These are phyloP conservation scores for Zaprionus obscuricornis DNA, from an alignment of 2,888 invertebrate genomes.

Conservation along the genomic window DNA sequence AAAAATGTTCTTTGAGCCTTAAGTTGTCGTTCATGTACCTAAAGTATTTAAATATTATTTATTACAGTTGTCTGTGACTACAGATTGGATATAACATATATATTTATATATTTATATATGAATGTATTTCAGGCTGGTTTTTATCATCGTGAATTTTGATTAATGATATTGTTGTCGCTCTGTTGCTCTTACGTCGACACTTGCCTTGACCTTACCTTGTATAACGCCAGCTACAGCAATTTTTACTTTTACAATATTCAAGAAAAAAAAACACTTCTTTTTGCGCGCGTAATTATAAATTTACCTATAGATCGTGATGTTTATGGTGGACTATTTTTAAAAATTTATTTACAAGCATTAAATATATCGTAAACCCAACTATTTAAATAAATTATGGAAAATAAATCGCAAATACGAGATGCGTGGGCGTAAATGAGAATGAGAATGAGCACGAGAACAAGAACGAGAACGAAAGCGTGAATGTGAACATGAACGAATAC, in stretches of 20 bases:
- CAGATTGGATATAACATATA: slow-evolving; percentile 20
- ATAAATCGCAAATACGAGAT: slow-evolving; percentile 33
- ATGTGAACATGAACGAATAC: slow-evolving; percentile 24
- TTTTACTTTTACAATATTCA: slow-evolving; percentile 63
- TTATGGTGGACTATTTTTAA: slow-evolving; percentile 61
- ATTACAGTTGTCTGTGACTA: slow-evolving; percentile 29
- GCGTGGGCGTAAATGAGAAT: slow-evolving; percentile 54
- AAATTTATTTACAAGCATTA: slow-evolving; percentile 55
- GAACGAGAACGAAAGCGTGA: too few relatives aligned
- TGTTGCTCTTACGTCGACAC: slow-evolving; percentile 52
- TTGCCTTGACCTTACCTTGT: slow-evolving; percentile 76
- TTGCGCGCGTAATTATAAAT: slow-evolving; percentile 58
- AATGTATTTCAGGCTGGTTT: too few relatives aligned
- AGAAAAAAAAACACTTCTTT: slow-evolving; percentile 7
- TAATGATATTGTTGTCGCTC: slow-evolving; percentile 47
- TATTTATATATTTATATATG: slow-evolving; percentile 32
- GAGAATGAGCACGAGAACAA: too few relatives aligned
- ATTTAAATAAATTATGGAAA: slow-evolving; percentile 75
- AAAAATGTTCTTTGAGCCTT: slow-evolving; percentile 25
- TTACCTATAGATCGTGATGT: slow-evolving; percentile 39
- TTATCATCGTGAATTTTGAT: slow-evolving; percentile 41
- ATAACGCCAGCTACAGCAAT: slow-evolving; percentile 37
- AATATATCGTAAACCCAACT: slow-evolving; percentile 72
- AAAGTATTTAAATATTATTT: slow-evolving; percentile 51
- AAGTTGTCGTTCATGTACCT: slow-evolving; percentile 14